A percentile compares a stretch with the other conserved stretches of the same genome.
Conservation (phyloP, 2,797 vertebrate genomes). For the Diglossa cyanea region DNA sequence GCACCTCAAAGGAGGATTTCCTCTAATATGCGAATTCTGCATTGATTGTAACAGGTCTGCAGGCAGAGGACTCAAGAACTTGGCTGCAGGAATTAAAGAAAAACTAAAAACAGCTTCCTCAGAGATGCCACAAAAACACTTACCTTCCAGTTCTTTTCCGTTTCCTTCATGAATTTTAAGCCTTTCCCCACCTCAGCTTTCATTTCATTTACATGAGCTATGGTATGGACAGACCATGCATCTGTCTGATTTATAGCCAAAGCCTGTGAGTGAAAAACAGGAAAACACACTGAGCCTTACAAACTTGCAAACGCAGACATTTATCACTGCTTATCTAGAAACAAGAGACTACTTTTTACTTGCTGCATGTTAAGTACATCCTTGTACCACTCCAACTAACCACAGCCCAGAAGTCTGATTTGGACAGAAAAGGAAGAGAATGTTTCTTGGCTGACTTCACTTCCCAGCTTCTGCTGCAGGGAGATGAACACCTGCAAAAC, state of each 20-base stretch:
- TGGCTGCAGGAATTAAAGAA: neutral
- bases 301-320: neutral
- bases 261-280: conserved; percentile 70
- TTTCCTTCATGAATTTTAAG: conserved; percentile 85
- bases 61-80: neutral
- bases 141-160: conserved; percentile 91
- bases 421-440: neutral
- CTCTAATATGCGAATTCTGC: neutral
- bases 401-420: neutral
- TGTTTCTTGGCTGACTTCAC: neutral
- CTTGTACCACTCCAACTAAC: neutral
- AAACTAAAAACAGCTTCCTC: neutral
- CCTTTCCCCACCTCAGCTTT: conserved; percentile 85
- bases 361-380: neutral
- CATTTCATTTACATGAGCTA: conserved; percentile 94
- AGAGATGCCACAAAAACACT: neutral
- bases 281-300: neutral
- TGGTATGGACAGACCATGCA: conserved; percentile 87
- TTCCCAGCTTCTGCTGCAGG: neutral
- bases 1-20: neutral
- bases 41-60: neutral
- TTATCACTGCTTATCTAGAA: neutral
- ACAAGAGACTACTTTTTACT: neutral
- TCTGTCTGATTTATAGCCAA: conserved; percentile 82
- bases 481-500: neutral